A percentile compares a stretch with the other conserved stretches of the same genome.
phyloP scores from a whole-genome alignment of 2,797 vertebrate species.

The Crossoptilon crossoptilon region DNA sequence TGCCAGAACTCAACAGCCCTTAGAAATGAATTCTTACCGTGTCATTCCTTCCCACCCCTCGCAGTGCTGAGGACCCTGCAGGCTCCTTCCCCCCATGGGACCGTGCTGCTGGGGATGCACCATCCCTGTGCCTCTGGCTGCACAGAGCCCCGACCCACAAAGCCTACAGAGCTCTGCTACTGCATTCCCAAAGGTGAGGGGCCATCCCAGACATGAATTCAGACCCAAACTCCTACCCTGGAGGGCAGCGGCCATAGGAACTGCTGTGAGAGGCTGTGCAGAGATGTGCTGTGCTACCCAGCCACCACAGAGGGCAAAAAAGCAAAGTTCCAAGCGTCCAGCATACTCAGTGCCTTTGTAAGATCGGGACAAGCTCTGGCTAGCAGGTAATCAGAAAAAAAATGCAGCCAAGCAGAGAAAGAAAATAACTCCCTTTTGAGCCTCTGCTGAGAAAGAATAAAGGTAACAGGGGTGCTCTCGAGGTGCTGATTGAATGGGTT shows the following conservation, averaged over 20 bases:
- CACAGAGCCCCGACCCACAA: accelerated
- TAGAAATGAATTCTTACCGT: background rate
- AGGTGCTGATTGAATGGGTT: accelerated
- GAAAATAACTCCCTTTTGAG: background rate
- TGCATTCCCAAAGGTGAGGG: background rate
- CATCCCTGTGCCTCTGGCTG: accelerated
- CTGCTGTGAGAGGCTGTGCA: background rate
- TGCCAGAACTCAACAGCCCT: background rate
- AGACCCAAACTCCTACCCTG: background rate
- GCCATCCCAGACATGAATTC: accelerated
- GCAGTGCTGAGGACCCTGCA: background rate
- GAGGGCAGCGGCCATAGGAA: accelerated
- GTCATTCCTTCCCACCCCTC: background rate
- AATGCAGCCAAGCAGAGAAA: background rate
- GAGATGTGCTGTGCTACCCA: accelerated
- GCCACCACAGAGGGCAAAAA: accelerated
- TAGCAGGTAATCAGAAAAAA: background rate
- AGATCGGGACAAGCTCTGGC: accelerated
- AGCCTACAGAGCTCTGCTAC: background rate
- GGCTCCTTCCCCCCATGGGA: no score
- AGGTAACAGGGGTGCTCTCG: background rate
- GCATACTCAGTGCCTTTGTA: background rate
- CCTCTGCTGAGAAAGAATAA: background rate
- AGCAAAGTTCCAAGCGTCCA: accelerated
- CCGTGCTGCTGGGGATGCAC: no score